Evolutionary conservation across 2,888 invertebrate genomes (phyloP), one percentile per base, ranked within the genome.

Genomic region (Pristionchus japonicus): DNA sequence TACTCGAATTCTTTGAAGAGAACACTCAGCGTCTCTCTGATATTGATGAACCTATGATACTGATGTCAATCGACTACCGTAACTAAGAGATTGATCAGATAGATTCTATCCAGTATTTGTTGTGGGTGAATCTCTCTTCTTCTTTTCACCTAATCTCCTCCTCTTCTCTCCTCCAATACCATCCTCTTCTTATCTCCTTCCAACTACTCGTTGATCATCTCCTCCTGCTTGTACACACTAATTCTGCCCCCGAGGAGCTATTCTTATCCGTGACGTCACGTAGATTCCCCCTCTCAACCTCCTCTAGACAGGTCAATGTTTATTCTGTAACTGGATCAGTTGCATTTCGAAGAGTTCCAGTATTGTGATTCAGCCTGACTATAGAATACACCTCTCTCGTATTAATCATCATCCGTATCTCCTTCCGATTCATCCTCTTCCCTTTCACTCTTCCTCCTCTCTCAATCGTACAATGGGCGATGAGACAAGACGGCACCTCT

Each of bases 241-340:
- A 61, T 61, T 61, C 61, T 61, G 61, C 61, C 27, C 27, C 61
- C 37, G 3, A 27, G 61, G 31, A 31, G 64, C 70, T 70, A 70
- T 70, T 70, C 70, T 70, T 70, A 70, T 70, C 70, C 70, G 20
- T 70, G 70, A 31, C 70, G 70, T 70, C 70, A 70, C 37, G 13
- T 13, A 23, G 61, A 70, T 20, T 70, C 13, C 27, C 70, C 37
- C n/a, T n/a, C n/a, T n/a, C n/a, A n/a, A n/a, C 34, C 70, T 70
- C 17, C 31, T 70, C 70, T 17, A 31, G 34, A 70, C 70, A 20
- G 70, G 31, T 70, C 70, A 70, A 70, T 31, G n/a, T 70, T 70
- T 31, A 17, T 20, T 70, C 70, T 70, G 9, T 23, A 64, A n/a
- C 1, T 23, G 23, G 31, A 64, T 64, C 23, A 27, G 64, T 64